Base-by-base conservation (phyloP, 2,888 invertebrate species). In the Tiphia femorata region DNA sequence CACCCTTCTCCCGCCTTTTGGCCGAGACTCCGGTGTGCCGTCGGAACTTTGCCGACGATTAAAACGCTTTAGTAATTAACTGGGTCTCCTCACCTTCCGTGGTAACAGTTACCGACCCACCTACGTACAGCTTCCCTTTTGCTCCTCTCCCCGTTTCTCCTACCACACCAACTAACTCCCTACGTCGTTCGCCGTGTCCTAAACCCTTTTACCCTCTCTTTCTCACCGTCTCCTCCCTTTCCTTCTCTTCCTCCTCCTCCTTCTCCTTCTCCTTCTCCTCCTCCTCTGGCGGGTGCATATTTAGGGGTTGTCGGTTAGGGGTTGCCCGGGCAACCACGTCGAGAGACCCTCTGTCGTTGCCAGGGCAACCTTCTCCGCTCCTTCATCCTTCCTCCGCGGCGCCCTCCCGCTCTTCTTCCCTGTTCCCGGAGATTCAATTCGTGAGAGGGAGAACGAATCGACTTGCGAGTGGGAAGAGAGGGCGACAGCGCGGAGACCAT, bases 21-120 rank as follows among this genome's bases (percentile, higher is more conserved):
- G 68, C 68, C 59, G 30, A 50, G 54, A 62, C 72, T 72, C 65
- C 52, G 43, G 62, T 64, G 72, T 70, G 73, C 76, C 73, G 73
- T 72, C 71, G 77, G 75, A 83, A 82, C 80, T 82, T 83, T 73
- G 80, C 74, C 79, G 81, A 77, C 82, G 82, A 83, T 83, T 83
- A 83, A 83, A 83, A 82, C 83, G 82, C 81, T 83, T 83, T 82
- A 80, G 83, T 83, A 83, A 83, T 83, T 83, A 83, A 83, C 83
- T 74, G 76, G 78, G 80, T 81, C 82, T 83, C 82, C 72, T 82
- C 83, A 80, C 82, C 80, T 83, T 74, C 67, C 72, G 66, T 67
- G 76, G 76, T 79, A 81, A 81, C 79, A 73, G 81, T 79, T 79
- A 77, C 76, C 73, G 56, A 37, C 49, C 58, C 62, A 52, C 64